These are phyloP conservation scores for Corythornis madagascariensis DNA, from an alignment of 2,113 vertebrate genomes.

Conservation along the genomic window DNA sequence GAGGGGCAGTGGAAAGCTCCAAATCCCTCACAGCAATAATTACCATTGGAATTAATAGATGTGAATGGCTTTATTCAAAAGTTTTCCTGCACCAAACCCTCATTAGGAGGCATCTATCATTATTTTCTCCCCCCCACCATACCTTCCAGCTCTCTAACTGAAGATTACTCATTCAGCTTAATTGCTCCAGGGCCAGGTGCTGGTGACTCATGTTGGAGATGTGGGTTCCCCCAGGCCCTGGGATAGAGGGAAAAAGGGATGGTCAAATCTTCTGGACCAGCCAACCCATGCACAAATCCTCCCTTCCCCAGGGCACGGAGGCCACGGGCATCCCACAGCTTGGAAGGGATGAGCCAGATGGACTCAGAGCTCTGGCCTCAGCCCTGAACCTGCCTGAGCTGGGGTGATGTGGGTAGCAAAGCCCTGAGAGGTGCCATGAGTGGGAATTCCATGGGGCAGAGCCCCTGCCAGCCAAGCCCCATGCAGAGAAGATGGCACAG, in stretches of 20 bases:
- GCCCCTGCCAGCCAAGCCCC: not conserved
- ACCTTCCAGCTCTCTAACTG: not conserved
- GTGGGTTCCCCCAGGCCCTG: not conserved
- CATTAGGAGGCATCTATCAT: not conserved
- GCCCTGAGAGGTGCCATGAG: accelerated
- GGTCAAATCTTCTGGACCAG: not conserved
- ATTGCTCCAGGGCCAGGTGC: not conserved
- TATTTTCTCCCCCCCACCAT: not conserved
- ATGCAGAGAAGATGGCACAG: not conserved
- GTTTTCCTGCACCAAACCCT: not conserved
- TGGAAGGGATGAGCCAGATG: accelerated
- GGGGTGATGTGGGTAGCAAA: no score
- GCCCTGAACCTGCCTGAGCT: not conserved
- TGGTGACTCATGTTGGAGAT: not conserved
- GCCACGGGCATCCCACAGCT: not conserved
- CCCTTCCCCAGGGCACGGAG: accelerated
- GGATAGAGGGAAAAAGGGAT: not conserved
- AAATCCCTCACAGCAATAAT: not conserved
- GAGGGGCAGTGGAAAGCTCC: not conserved
- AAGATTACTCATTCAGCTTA: constrained; percentile 21
- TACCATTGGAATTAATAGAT: not conserved
- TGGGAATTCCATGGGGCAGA: not conserved
- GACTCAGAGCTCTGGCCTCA: not conserved
- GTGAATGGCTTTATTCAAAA: not conserved
- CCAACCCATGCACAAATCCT: not conserved